phyloP scores from a whole-genome alignment of 2,113 vertebrate species.

The Pomatorhinus ruficollis region DNA sequence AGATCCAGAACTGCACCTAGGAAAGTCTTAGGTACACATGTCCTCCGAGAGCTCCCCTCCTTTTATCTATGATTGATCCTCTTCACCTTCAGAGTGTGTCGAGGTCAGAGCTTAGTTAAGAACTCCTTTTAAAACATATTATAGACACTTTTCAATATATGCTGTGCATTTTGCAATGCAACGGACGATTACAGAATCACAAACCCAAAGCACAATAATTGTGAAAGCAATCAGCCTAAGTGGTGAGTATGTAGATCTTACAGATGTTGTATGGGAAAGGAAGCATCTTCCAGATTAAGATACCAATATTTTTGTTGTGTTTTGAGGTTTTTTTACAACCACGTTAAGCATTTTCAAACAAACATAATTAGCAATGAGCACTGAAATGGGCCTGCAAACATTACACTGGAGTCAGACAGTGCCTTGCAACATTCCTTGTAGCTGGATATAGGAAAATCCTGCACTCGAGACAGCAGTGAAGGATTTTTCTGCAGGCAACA shows the following conservation, averaged over 20 bases:
- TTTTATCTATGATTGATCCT: conserved; percentile 75
- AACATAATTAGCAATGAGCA: background rate
- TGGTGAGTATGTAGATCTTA: background rate
- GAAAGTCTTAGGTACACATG: conserved; percentile 42
- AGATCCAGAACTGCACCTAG: conserved; percentile 37
- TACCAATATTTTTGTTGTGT: background rate
- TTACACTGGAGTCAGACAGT: background rate
- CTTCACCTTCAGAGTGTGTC: conserved; percentile 49
- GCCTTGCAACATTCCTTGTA: background rate
- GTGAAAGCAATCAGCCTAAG: conserved; percentile 6
- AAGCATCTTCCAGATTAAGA: background rate
- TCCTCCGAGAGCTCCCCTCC: conserved; percentile 49
- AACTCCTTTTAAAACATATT: conserved; percentile 44
- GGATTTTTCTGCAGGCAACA: background rate
- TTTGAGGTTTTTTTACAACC: background rate
- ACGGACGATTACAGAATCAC: background rate
- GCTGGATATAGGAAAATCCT: background rate
- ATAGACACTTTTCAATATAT: conserved; percentile 23
- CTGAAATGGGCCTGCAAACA: background rate
- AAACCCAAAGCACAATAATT: conserved; percentile 38
- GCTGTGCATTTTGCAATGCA: conserved; percentile 26
- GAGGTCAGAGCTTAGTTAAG: conserved; percentile 65
- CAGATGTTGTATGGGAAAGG: background rate
- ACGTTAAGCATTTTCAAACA: background rate
- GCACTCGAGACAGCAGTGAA: fast-evolving